Conservation (phyloP, 2,888 invertebrate genomes). For the Andrena bucephala region DNA sequence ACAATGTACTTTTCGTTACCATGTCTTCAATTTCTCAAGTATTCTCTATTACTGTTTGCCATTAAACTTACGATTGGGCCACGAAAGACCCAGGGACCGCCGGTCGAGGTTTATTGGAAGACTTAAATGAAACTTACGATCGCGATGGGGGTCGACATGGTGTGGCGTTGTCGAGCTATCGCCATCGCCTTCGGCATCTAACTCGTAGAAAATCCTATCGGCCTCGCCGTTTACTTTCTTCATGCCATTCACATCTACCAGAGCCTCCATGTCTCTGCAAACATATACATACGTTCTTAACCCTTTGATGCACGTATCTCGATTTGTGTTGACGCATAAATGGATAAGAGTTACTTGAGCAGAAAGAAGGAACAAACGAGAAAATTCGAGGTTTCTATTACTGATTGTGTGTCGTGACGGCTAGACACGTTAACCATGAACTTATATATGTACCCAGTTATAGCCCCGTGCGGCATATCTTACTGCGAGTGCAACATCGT, state of each 20-base stretch:
- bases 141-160: conserved; percentile 75
- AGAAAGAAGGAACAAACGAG: neutral
- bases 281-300: conserved; percentile 17
- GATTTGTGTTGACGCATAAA: neutral
- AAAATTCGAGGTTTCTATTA: neutral
- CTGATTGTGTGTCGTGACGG: neutral
- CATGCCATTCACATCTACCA: conserved; percentile 74
- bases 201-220: conserved; percentile 73
- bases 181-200: conserved; percentile 81
- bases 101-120: neutral
- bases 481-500: neutral
- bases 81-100: no score
- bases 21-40: no score
- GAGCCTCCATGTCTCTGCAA: conserved; percentile 77
- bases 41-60: no score
- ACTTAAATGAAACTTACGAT: conserved; percentile 76
- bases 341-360: neutral
- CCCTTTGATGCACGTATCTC: neutral
- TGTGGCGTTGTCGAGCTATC: conserved; percentile 81
- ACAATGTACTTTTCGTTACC: no score
- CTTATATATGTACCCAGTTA: neutral
- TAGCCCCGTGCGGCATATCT: neutral
- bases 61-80: no score
- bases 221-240: conserved; percentile 72
- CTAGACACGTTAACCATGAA: neutral